phyloP scores from a whole-genome alignment of 2,888 invertebrate genomes.

The Epistrophella euchroma region DNA sequence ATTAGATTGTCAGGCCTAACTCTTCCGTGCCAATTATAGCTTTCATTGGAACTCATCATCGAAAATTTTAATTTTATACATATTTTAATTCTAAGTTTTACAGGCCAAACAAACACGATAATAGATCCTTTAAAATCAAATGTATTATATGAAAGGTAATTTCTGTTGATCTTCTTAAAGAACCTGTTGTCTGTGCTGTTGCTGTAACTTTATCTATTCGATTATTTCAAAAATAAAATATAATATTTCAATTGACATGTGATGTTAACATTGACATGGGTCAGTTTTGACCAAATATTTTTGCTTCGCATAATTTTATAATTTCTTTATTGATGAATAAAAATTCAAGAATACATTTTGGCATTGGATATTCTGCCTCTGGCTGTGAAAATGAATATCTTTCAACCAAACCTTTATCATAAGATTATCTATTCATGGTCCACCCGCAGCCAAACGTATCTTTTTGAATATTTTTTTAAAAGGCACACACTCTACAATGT shows the following conservation, averaged over 20 bases:
- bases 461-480: not conserved
- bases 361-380: constrained; percentile 4
- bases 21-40: no score
- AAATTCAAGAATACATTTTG: not conserved
- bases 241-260: not conserved
- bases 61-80: no score
- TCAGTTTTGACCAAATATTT: not conserved
- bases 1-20: no score
- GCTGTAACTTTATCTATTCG: not conserved
- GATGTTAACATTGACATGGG: not conserved
- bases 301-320: not conserved
- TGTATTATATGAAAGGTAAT: no score
- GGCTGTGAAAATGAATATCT: not conserved
- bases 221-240: constrained; percentile 2
- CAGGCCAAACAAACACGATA: no score
- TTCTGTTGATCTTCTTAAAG: not conserved
- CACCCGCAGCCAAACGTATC: constrained; percentile 27
- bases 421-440: constrained; percentile 3
- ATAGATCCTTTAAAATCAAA: no score
- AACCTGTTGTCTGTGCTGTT: no score
- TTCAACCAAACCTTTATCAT: not conserved
- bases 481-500: not conserved
- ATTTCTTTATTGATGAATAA: not conserved
- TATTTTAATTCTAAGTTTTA: no score
- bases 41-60: no score